Percentiles rank a stretch among this genome's conserved stretches.
phyloP scores from a whole-genome alignment of 1,140 invertebrate species.

The Acyrthosiphon pisum region DNA sequence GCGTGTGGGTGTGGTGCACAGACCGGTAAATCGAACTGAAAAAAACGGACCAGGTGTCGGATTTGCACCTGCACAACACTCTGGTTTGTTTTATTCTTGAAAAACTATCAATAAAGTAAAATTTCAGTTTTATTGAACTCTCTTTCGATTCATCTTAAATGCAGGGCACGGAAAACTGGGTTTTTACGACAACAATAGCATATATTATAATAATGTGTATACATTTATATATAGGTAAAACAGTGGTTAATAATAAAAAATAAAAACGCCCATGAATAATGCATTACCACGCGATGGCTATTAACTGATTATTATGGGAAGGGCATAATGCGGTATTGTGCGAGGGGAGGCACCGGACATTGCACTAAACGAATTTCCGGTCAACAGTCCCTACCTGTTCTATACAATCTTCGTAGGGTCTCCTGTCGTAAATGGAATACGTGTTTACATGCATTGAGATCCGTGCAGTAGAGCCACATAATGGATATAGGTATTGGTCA shows the following conservation, averaged over 20 bases:
- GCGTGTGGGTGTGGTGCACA: neutral
- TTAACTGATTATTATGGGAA: slow-evolving; percentile 54
- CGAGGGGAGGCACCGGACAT: slow-evolving; percentile 43
- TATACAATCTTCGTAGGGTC: neutral
- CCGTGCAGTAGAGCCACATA: neutral
- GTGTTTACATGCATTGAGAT: neutral
- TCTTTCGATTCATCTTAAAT: neutral
- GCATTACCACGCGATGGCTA: slow-evolving; percentile 30
- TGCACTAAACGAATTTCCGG: slow-evolving; percentile 53
- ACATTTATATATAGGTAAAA: neutral
- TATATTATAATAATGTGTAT: neutral
- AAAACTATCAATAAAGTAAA: neutral
- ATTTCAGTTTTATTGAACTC: neutral
- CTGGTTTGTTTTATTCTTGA: neutral
- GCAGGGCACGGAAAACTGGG: slow-evolving; percentile 17
- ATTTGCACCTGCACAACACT: neutral
- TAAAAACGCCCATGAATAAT: slow-evolving; percentile 51
- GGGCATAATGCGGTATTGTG: slow-evolving; percentile 40
- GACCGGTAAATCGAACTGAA: neutral
- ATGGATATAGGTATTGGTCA: neutral
- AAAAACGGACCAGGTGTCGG: neutral
- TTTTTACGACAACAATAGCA: slow-evolving; percentile 41
- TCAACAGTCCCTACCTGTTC: slow-evolving; percentile 36
- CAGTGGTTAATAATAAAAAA: slow-evolving; percentile 22
- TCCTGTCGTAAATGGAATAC: neutral